These are phyloP conservation scores for Syrphus vitripennis DNA, from an alignment of 2,888 invertebrate species.

Conservation along the genomic window DNA sequence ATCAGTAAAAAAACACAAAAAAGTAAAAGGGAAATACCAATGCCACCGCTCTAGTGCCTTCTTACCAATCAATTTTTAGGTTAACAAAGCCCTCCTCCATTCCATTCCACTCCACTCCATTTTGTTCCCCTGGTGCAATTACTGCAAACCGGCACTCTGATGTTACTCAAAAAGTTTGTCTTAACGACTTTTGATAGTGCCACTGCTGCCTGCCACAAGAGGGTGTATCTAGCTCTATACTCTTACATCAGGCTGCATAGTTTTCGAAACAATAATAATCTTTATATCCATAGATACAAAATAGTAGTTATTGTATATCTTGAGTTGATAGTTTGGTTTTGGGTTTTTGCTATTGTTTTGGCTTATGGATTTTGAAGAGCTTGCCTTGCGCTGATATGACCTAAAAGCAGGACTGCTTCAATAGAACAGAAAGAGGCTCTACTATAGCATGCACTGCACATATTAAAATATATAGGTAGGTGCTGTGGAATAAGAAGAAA, in stretches of 20 bases:
- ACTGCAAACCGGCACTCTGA: slow-evolving; percentile 55
- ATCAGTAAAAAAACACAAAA: neutral
- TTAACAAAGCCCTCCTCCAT: slow-evolving; percentile 51
- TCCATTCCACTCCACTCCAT: too few relatives aligned
- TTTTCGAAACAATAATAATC: slow-evolving; percentile 56
- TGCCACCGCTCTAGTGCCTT: slow-evolving; percentile 61
- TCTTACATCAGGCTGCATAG: slow-evolving; percentile 29
- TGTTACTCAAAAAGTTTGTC: slow-evolving; percentile 56
- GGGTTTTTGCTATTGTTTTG: slow-evolving; percentile 40
- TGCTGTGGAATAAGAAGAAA: neutral
- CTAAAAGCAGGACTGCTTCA: slow-evolving; percentile 46
- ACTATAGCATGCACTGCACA: slow-evolving; percentile 16
- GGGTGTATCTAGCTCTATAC: neutral
- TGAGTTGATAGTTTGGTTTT: slow-evolving; percentile 59
- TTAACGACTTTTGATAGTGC: slow-evolving; percentile 56
- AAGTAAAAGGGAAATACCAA: slow-evolving; percentile 40
- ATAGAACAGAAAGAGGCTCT: slow-evolving; percentile 1
- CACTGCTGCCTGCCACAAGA: slow-evolving; percentile 16
- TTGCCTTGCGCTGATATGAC: slow-evolving; percentile 57
- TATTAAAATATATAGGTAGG: neutral
- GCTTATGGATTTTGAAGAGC: slow-evolving; percentile 33
- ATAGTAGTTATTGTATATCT: slow-evolving; percentile 49
- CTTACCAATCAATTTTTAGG: slow-evolving; percentile 70
- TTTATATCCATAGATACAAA: slow-evolving; percentile 55
- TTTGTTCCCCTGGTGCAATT: slow-evolving; percentile 56